These are phyloP conservation scores for Pseudochaenichthys georgianus DNA, from an alignment of 2,797 vertebrate species.

Conservation along the genomic window DNA sequence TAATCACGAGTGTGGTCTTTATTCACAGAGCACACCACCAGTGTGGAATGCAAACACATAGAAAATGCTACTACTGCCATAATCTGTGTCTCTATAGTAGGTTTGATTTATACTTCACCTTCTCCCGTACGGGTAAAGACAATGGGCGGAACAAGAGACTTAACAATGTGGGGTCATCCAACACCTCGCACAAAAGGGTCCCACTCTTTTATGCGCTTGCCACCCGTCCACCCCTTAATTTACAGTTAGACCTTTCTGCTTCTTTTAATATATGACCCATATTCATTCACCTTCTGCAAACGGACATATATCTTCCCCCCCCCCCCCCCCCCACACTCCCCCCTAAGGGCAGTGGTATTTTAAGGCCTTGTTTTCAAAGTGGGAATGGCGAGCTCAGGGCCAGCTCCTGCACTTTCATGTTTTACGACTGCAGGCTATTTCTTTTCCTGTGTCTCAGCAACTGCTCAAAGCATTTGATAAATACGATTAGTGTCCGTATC, in stretches of 20 bases:
- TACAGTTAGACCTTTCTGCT: constrained; percentile 63
- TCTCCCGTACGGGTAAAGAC: neutral
- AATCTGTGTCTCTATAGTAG: neutral
- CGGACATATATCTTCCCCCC: constrained; percentile 62
- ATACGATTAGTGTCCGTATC: neutral
- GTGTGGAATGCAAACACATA: neutral
- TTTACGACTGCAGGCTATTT: constrained; percentile 54
- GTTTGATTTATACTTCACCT: neutral
- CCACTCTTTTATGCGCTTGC: constrained; percentile 24
- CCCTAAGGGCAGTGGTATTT: constrained; percentile 60
- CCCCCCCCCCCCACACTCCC: neutral
- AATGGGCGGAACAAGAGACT: constrained; percentile 1
- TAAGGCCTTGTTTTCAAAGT: constrained; percentile 65
- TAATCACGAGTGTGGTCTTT: neutral
- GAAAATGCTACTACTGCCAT: neutral
- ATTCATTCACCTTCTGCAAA: constrained; percentile 68
- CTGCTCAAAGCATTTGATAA: constrained; percentile 25
- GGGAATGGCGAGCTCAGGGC: constrained; percentile 55
- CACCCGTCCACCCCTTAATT: constrained; percentile 62
- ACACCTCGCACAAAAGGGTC: constrained; percentile 29
- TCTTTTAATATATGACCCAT: constrained; percentile 67
- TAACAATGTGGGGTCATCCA: constrained; percentile 9
- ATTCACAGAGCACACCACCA: neutral
- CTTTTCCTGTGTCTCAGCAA: constrained; percentile 41
- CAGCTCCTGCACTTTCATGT: constrained; percentile 50